Percentiles rank a stretch among this genome's conserved stretches.
Conservation (phyloP, 1,140 invertebrate species). For the Plodia interpunctella region DNA sequence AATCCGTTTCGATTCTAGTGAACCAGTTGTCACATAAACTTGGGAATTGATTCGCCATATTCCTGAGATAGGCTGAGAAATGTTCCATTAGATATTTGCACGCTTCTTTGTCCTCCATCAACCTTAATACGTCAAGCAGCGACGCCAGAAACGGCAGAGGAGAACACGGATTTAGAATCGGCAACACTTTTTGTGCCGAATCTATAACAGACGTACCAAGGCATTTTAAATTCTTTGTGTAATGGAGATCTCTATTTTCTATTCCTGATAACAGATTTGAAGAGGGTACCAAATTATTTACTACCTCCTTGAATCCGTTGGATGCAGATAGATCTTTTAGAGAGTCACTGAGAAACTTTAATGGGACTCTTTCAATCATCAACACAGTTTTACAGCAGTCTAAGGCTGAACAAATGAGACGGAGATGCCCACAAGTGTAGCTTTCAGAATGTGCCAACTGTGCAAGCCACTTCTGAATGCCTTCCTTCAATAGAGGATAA, state of each 20-base stretch:
- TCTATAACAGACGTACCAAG: constrained; percentile 65
- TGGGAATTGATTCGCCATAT: constrained; percentile 46
- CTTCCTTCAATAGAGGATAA: constrained; percentile 56
- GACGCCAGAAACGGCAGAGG: constrained; percentile 73
- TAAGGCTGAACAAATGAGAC: constrained; percentile 45
- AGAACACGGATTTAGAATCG: constrained; percentile 68
- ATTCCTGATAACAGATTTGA: constrained; percentile 74
- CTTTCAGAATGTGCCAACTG: constrained; percentile 36
- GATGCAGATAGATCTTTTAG: constrained; percentile 40
- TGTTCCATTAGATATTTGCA: constrained; percentile 34
- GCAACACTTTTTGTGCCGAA: constrained; percentile 71
- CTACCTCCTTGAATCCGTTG: constrained; percentile 40
- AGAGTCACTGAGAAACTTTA: constrained; percentile 43
- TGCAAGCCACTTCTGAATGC: constrained; percentile 55
- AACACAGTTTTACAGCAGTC: constrained; percentile 54
- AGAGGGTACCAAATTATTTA: constrained; percentile 43
- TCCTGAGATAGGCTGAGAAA: constrained; percentile 44
- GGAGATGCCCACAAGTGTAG: constrained; percentile 58
- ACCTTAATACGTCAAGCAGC: constrained; percentile 54
- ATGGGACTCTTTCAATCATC: constrained; percentile 33
- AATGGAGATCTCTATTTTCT: constrained; percentile 57
- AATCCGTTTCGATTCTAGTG: constrained; percentile 76
- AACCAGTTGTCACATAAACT: constrained; percentile 77
- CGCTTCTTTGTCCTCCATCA: constrained; percentile 37
- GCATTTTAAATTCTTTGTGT: constrained; percentile 59